Conservation (phyloP, 2,113 vertebrate genomes). For the Lampris incognitus region DNA sequence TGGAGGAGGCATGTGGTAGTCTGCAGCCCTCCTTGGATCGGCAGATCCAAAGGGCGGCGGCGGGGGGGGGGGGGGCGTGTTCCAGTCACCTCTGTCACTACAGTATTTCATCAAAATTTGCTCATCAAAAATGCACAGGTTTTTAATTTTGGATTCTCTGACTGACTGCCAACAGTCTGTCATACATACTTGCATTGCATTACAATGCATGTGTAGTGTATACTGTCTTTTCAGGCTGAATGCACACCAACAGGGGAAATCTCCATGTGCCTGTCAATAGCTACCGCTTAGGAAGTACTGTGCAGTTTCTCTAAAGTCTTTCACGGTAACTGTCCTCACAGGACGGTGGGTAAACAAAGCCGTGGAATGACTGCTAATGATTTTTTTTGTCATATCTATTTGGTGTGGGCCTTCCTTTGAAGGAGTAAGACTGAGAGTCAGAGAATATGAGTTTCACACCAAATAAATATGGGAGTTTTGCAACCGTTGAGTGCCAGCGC, state of each 20-base stretch:
- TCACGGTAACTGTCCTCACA: slow-evolving; percentile 33
- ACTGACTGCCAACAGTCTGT: slow-evolving; percentile 27
- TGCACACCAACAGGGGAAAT: slow-evolving; percentile 44
- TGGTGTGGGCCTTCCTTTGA: slow-evolving; percentile 4
- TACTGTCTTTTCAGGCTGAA: slow-evolving; percentile 46
- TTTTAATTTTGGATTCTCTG: slow-evolving; percentile 39
- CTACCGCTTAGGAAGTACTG: slow-evolving; percentile 42
- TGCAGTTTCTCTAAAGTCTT: slow-evolving; percentile 45
- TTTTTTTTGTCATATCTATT: slow-evolving; percentile 33
- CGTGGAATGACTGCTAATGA: slow-evolving; percentile 43
- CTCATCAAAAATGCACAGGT: slow-evolving; percentile 34
- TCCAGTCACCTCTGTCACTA: too few species aligned
- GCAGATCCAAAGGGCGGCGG: too few species aligned
- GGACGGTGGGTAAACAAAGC: slow-evolving; percentile 46
- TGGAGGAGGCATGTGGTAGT: too few species aligned
- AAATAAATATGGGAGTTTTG: slow-evolving; percentile 20
- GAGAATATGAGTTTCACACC: slow-evolving; percentile 28
- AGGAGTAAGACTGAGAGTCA: slow-evolving; percentile 14
- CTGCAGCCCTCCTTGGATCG: too few species aligned
- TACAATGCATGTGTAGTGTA: slow-evolving; percentile 12
- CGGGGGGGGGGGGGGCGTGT: too few species aligned
- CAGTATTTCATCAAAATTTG: neutral
- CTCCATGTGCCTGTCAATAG: slow-evolving; percentile 49
- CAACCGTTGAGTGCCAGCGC: slow-evolving; percentile 25
- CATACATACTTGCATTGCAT: neutral